Evolutionary conservation across 2,888 invertebrate species (phyloP).

Genomic region (Microdon myrmicae): DNA sequence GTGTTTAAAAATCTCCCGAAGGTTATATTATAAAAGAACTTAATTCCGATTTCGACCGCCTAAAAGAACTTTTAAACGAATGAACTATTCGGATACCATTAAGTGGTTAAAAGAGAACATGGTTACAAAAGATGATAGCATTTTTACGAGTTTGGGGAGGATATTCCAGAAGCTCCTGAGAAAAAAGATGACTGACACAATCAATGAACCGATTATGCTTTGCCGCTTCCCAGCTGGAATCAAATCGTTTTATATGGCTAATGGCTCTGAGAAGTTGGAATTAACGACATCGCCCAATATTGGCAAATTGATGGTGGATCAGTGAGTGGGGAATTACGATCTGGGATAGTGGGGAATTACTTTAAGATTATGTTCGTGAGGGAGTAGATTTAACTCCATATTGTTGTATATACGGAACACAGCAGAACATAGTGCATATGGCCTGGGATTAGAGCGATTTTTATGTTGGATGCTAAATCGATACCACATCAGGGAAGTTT

Average conservation of each 20-base stretch:
- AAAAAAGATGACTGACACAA: constrained; percentile 97
- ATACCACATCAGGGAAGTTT: constrained; percentile 96
- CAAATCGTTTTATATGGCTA: constrained; percentile 98
- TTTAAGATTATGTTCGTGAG: constrained; percentile 80
- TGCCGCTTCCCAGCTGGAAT: constrained; percentile 95
- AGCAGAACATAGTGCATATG: constrained; percentile 98
- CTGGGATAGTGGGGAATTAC: constrained; percentile 80
- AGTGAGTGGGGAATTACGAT: no score
- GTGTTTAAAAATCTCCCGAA: constrained; percentile 86
- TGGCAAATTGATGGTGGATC: constrained; percentile 98
- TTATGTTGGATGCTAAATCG: constrained; percentile 96
- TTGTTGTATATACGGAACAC: constrained; percentile 95
- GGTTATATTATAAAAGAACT: constrained; percentile 86
- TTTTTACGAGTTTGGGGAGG: constrained; percentile 98
- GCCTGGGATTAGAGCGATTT: constrained; percentile 95
- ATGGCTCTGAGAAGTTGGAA: constrained; percentile 82
- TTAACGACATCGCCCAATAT: constrained; percentile 98
- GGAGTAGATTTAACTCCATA: constrained; percentile 93
- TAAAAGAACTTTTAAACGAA: constrained; percentile 88
- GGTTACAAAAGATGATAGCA: constrained; percentile 96
- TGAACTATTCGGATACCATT: constrained; percentile 95
- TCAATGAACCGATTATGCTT: constrained; percentile 94
- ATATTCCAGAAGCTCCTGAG: constrained; percentile 99
- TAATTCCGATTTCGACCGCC: constrained; percentile 90
- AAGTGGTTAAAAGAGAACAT: constrained; percentile 89